These are phyloP conservation scores for Pygoscelis adeliae DNA, from an alignment of 2,113 vertebrate genomes.

Conservation along the genomic window DNA sequence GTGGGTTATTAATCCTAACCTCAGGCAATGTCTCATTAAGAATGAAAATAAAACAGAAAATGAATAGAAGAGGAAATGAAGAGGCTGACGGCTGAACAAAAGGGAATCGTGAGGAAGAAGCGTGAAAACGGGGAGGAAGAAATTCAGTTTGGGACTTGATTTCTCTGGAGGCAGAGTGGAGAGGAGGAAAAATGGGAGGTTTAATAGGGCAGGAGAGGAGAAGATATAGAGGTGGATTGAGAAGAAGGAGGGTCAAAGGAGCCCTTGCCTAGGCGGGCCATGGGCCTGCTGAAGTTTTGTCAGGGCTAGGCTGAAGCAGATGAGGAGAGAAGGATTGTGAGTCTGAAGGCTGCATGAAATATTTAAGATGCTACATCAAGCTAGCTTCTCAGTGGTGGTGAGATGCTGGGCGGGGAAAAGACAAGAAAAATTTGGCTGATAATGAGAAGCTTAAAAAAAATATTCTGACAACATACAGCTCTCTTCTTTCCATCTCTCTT, in stretches of 20 bases:
- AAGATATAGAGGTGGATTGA: not conserved
- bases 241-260: not conserved
- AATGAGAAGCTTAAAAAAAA: not conserved
- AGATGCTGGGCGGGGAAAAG: not conserved
- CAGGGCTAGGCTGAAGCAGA: not conserved
- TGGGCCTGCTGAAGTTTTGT: not conserved
- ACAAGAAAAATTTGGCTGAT: not conserved
- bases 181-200: not conserved
- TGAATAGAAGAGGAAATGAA: not conserved
- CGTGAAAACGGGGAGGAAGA: not conserved
- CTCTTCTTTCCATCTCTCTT: not conserved
- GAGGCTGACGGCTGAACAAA: not conserved
- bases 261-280: not conserved
- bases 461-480: not conserved
- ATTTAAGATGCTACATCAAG: slow-evolving; percentile 3
- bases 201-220: not conserved
- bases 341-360: slow-evolving; percentile 10
- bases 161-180: not conserved
- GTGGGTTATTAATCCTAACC: not conserved
- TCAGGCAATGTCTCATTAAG: not conserved
- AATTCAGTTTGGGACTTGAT: not conserved
- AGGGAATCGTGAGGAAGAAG: not conserved
- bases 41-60: not conserved
- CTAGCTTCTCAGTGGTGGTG: not conserved
- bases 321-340: not conserved